phyloP scores from a whole-genome alignment of 2,797 vertebrate species.

The Phoxinus dragarum region DNA sequence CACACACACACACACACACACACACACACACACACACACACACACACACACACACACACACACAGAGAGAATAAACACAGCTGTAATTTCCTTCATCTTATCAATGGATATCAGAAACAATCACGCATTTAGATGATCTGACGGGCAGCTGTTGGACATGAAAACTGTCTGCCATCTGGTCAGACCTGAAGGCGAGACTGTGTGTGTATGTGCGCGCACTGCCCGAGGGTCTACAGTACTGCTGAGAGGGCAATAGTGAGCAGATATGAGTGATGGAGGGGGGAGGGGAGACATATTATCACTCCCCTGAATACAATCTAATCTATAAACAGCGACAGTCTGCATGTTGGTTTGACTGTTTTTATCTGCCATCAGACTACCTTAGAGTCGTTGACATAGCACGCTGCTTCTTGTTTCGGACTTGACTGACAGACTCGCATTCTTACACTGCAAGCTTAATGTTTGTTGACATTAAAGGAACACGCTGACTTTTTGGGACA shows the following conservation, averaged over 20 bases:
- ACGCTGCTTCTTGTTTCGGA: too few relatives aligned
- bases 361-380: not conserved
- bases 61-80: not conserved
- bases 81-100: constrained; percentile 21
- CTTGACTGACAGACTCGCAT: too few relatives aligned
- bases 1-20: not conserved
- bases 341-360: not conserved
- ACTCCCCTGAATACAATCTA: constrained; percentile 1
- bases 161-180: constrained; percentile 42
- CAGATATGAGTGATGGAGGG: not conserved
- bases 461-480: too few relatives aligned
- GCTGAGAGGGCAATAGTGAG: not conserved
- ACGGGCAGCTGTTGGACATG: constrained; percentile 44
- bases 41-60: not conserved
- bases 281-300: not conserved
- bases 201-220: constrained; percentile 16
- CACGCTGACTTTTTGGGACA: too few relatives aligned
- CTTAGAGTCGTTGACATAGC: not conserved
- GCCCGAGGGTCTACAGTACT: constrained; percentile 29
- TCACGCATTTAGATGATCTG: constrained; percentile 11
- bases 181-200: constrained; percentile 22
- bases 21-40: not conserved
- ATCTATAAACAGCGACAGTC: not conserved
- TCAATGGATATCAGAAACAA: constrained; percentile 36
- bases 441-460: too few relatives aligned